A percentile compares a stretch with the other conserved stretches of the same genome.
Conservation (phyloP, 2,113 vertebrate species). For the Ranitomeya imitator region DNA sequence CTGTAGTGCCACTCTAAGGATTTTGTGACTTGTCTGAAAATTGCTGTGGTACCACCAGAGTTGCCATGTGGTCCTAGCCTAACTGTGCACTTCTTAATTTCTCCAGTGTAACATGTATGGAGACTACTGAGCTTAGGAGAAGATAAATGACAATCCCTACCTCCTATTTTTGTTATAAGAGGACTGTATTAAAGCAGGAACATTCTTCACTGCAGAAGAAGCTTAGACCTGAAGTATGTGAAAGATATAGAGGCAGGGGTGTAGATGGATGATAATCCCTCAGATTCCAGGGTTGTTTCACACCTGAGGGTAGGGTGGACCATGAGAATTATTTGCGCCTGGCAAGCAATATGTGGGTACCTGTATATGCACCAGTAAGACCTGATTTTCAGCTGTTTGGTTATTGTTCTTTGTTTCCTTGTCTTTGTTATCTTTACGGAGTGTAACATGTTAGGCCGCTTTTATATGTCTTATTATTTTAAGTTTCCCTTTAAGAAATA, state of each 20-base stretch:
- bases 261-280: background rate
- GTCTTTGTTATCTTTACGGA: background rate
- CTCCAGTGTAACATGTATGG: background rate
- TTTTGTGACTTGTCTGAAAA: too few relatives aligned
- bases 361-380: background rate
- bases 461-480: background rate
- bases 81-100: too few relatives aligned
- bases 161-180: background rate
- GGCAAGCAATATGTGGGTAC: conserved; percentile 7
- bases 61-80: too few relatives aligned
- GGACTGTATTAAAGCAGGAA: background rate
- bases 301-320: conserved; percentile 24
- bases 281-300: background rate
- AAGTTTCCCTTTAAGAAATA: background rate
- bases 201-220: background rate
- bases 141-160: background rate
- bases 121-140: background rate
- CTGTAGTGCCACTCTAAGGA: too few relatives aligned
- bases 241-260: background rate
- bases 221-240: background rate
- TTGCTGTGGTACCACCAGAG: too few relatives aligned
- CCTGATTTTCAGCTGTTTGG: conserved; percentile 13
- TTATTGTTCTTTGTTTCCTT: background rate
- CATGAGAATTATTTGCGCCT: conserved; percentile 14
- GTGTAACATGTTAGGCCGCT: background rate